Base-by-base conservation (phyloP, 2,797 vertebrate species). In the Poeciliopsis turneri region DNA sequence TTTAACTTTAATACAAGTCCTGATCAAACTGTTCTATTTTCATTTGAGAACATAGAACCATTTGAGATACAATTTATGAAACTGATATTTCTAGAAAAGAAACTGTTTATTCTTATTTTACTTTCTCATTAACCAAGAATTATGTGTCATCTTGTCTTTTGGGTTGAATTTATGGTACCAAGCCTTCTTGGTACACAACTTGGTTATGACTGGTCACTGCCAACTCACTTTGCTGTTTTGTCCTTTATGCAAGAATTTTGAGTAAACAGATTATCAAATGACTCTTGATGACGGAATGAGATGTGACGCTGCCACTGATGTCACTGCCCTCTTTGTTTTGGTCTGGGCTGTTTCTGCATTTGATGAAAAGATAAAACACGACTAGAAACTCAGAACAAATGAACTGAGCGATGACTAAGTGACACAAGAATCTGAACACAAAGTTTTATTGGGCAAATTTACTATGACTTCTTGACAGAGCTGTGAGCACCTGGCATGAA, bases 401-500 rank as follows among this genome's bases (percentile, higher is more conserved):
- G 64, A 66, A 66, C 47, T 45, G 33, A 85, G 77, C 30, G 61
- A 46, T 11, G 39, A 81, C 20, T 69, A 28, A 33, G 53, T 82
- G 72, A 64, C 39, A 23, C 33, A 59, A 68, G 28, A 74, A 66
- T 77, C 36, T 87, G 74, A 85, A 82, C 83, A 78, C 25, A 18
- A 43, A 76, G 77, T 69, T 86, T 86, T 82, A 87, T 89, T 82
- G 47, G 75, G 84, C 88, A 85, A 77, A 83, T 81, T 81, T 15
- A n/a, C 74, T 82, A 74, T 66, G 71, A 70, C 85, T 89, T 57
- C 82, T 75, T 45, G 66, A 85, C 83, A 87, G 84, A 85, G 81
- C 86, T 80, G 71, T 89, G 89, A 75, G 85, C 87, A 86, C 49
- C 16, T 0, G 82, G 92, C 83, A 84, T 93, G 85, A 90, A 90